Base-by-base conservation (phyloP, 2,797 vertebrate species). In the Schizopygopsis malacanthus region DNA sequence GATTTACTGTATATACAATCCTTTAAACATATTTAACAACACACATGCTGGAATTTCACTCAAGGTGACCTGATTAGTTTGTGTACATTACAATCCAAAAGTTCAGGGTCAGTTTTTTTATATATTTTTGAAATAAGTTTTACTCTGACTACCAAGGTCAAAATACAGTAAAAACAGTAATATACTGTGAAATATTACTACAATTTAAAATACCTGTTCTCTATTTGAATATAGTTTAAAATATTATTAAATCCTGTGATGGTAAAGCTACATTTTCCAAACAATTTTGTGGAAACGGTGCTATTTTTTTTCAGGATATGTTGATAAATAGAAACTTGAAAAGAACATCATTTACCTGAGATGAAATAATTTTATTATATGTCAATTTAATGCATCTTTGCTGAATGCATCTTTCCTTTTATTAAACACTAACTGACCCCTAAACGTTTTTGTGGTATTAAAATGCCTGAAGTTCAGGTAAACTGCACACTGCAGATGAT, bases 1-100 rank as follows among this genome's bases (percentile, higher is more conserved):
- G 70, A 83, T 73, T 63, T 43, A 43, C 76, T 43, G 76, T 73
- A 63, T 9, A 73, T 10, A 13, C 37, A 61, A 72, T 82, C 39
- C 39, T 45, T 82, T 12, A 5, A 25, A 69, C 37, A 67, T 33
- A 28, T 80, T 67, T 28, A 22, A 20, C 33, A 37, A n/a, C 20
- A 78, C 11, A 54, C 50, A 28, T 4, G 16, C n/a, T 33, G 25
- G 59, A 43, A 45, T 45, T 72, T 82, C 18, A 61, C 39, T 71
- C 15, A 15, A 6, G 12, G 28, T 43, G 15, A 82, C 37, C n/a
- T 39, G 54, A 78, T 25, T n/a, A 25, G 16, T 33, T 52, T 52
- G 15, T 52, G 69, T 41, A 41, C 4, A 43, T 9, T 67, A 16
- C 63, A 2, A 67, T 8, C 3, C 28, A 67, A 67, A 67, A 16